These are phyloP conservation scores for Lottia gigantea DNA, from an alignment of 2,888 invertebrate species.

Conservation along the genomic window DNA sequence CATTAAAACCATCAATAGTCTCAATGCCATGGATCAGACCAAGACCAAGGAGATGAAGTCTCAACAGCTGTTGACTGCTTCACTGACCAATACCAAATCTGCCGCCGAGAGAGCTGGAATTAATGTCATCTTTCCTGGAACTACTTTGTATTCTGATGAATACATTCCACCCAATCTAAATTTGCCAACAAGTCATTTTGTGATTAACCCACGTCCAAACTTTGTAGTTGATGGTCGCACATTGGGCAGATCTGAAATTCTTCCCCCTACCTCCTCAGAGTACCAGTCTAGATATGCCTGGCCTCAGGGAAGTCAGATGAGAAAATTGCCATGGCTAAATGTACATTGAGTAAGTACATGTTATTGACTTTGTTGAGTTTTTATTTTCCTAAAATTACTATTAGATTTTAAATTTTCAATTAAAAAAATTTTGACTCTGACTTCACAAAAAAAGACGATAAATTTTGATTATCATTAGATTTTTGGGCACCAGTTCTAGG, in stretches of 20 bases:
- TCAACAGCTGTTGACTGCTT: neutral
- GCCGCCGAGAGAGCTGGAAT: constrained; percentile 57
- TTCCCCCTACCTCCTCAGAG: constrained; percentile 54
- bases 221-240: constrained; percentile 61
- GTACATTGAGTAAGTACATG: neutral
- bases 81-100: constrained; percentile 7
- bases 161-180: constrained; percentile 51
- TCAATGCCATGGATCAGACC: constrained; percentile 36
- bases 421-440: too few relatives aligned
- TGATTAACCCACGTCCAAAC: constrained; percentile 65
- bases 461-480: too few relatives aligned
- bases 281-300: constrained; percentile 65
- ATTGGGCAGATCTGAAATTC: constrained; percentile 40
- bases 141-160: constrained; percentile 62
- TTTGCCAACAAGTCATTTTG: constrained; percentile 52
- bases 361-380: too few relatives aligned
- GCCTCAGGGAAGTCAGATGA: constrained; percentile 63
- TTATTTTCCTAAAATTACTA: too few relatives aligned
- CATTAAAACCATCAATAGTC: constrained; percentile 43
- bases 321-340: constrained; percentile 60
- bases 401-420: too few relatives aligned
- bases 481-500: too few relatives aligned
- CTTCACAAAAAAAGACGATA: too few relatives aligned
- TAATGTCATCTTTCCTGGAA: constrained; percentile 64
- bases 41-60: constrained; percentile 1